These are phyloP conservation scores for Empis stercorea DNA, from an alignment of 2,888 invertebrate species.

Conservation along the genomic window DNA sequence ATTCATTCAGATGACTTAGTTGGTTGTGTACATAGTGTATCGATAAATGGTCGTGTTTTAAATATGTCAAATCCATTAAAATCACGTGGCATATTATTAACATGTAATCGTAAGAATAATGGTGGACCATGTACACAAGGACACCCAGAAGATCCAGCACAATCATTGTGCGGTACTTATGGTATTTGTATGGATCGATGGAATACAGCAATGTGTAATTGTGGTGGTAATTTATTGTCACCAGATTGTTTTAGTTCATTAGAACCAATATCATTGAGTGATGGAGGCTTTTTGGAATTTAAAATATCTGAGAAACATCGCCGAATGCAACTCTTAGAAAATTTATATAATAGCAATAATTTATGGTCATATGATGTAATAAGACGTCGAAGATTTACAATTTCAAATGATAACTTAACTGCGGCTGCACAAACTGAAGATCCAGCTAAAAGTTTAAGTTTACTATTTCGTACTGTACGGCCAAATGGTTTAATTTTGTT, in stretches of 20 bases:
- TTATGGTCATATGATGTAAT: slow-evolving; percentile 43
- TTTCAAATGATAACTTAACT: slow-evolving; percentile 27
- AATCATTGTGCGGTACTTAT: slow-evolving; percentile 44
- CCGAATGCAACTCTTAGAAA: slow-evolving; percentile 73
- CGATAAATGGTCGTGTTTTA: slow-evolving; percentile 70
- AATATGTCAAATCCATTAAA: slow-evolving; percentile 68
- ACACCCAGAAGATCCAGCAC: slow-evolving; percentile 27
- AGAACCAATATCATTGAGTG: slow-evolving; percentile 64
- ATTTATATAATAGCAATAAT: slow-evolving; percentile 60
- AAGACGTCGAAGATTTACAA: slow-evolving; percentile 31
- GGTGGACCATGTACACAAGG: slow-evolving; percentile 49
- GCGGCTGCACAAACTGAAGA: slow-evolving; percentile 28
- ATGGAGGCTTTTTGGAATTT: slow-evolving; percentile 68
- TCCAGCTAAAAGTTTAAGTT: slow-evolving; percentile 59
- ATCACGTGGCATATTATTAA: slow-evolving; percentile 57
- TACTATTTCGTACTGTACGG: slow-evolving; percentile 70
- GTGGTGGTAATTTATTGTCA: slow-evolving; percentile 55
- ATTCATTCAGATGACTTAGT: slow-evolving; percentile 85
- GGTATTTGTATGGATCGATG: slow-evolving; percentile 75
- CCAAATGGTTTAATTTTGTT: slow-evolving; percentile 72
- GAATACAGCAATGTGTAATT: slow-evolving; percentile 60
- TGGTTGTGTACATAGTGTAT: slow-evolving; percentile 85
- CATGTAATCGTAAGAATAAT: slow-evolving; percentile 58
- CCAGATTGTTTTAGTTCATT: slow-evolving; percentile 68
- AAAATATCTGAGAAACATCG: slow-evolving; percentile 70